Percentiles rank a stretch among this genome's conserved stretches.
Evolutionary conservation across 2,797 vertebrate species (phyloP).

Genomic region (Poecile montanus): DNA sequence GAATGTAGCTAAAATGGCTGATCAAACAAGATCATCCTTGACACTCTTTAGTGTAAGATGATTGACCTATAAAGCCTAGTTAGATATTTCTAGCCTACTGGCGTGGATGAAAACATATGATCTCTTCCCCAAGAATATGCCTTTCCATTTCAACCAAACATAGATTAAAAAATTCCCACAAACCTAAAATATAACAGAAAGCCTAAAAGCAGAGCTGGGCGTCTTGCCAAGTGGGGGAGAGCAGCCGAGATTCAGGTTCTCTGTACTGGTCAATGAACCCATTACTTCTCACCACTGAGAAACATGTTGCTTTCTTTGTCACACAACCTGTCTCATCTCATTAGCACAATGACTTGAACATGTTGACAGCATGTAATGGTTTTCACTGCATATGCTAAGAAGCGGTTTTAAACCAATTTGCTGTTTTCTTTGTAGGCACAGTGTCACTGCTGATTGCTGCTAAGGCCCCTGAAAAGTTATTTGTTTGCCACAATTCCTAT

Average conservation of each 20-base stretch:
- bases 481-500: neutral
- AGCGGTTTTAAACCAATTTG: conserved; percentile 61
- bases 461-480: conserved; percentile 1
- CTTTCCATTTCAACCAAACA: neutral
- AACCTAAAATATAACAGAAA: neutral
- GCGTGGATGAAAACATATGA: neutral
- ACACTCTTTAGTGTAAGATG: neutral
- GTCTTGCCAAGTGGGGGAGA: neutral
- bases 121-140: neutral
- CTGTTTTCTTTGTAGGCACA: conserved; percentile 36
- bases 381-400: conserved; percentile 29
- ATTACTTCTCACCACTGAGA: neutral
- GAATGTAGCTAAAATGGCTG: neutral
- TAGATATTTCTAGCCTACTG: neutral
- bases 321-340: conserved; percentile 55
- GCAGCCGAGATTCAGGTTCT: neutral
- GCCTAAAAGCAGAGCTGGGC: neutral
- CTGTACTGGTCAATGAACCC: neutral
- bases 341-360: conserved; percentile 43
- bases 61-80: neutral
- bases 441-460: conserved; percentile 42
- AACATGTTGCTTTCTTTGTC: neutral
- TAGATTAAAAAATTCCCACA: neutral
- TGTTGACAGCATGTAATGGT: conserved; percentile 37
- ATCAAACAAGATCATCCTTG: neutral